Conservation (phyloP, 2,797 vertebrate genomes). For the Smutsia gigantea region DNA sequence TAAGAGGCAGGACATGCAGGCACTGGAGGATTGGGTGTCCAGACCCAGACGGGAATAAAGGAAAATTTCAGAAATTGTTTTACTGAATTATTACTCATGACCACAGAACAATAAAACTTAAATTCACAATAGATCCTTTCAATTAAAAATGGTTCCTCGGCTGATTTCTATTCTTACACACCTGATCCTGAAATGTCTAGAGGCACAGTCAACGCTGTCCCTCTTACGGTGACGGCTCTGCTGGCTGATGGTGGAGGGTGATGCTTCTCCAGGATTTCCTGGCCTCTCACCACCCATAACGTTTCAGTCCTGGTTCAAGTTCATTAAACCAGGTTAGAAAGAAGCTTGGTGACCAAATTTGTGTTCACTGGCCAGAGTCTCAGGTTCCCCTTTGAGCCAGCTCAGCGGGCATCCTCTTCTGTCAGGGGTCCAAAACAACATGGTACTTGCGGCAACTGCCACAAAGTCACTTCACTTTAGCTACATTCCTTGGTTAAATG, state of each 20-base stretch:
- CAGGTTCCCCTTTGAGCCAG: background rate
- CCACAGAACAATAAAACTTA: background rate
- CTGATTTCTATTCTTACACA: background rate
- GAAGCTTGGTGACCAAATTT: background rate
- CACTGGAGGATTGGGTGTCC: rapidly evolving
- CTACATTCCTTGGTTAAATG: background rate
- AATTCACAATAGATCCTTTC: background rate
- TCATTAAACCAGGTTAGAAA: background rate
- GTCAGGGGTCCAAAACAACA: background rate
- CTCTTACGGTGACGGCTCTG: rapidly evolving
- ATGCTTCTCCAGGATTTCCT: background rate
- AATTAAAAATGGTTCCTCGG: background rate
- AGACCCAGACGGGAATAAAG: background rate
- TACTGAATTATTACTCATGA: background rate
- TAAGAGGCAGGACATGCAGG: rapidly evolving
- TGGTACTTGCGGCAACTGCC: background rate
- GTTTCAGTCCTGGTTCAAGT: background rate
- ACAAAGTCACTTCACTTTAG: rapidly evolving
- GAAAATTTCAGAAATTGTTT: background rate
- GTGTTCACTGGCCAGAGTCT: background rate
- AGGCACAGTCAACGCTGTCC: background rate
- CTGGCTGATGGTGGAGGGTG: background rate
- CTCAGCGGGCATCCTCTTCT: background rate
- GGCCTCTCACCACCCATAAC: background rate
- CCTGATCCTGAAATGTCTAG: background rate